phyloP scores from a whole-genome alignment of 2,888 invertebrate species.

The Mantis religiosa region DNA sequence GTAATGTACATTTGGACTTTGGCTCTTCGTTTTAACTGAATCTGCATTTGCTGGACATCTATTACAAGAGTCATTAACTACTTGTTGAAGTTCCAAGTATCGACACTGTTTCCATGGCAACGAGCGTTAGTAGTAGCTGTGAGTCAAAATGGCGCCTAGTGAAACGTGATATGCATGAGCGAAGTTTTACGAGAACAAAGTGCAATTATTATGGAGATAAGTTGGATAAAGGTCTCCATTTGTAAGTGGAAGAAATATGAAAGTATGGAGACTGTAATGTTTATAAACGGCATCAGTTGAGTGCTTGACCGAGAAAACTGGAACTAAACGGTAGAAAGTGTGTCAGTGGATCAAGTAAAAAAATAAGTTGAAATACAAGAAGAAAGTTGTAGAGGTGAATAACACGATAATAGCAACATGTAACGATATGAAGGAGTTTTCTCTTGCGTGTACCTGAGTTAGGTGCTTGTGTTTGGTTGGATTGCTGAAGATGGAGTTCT shows the following conservation, averaged over 20 bases:
- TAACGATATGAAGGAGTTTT: not conserved
- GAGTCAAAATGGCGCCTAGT: not conserved
- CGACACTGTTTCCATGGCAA: not conserved
- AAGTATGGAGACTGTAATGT: not conserved
- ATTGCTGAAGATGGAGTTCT: not conserved
- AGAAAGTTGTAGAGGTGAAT: not conserved
- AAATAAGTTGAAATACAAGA: not conserved
- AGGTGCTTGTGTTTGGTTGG: not conserved
- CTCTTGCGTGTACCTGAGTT: not conserved
- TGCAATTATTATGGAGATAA: not conserved
- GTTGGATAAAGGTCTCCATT: not conserved
- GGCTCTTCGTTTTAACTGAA: not conserved
- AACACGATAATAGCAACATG: not conserved
- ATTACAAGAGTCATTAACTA: not conserved
- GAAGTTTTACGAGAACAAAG: not conserved
- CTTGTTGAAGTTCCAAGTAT: not conserved
- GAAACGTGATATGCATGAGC: not conserved
- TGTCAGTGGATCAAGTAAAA: not conserved
- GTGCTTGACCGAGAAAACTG: not conserved
- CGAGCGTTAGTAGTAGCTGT: not conserved
- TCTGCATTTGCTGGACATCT: not conserved
- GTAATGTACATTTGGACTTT: too few species aligned
- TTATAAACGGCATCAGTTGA: not conserved
- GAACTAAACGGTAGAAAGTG: not conserved
- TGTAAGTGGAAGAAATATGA: not conserved